phyloP scores from a whole-genome alignment of 2,797 vertebrate genomes.

The Ara ararauna region DNA sequence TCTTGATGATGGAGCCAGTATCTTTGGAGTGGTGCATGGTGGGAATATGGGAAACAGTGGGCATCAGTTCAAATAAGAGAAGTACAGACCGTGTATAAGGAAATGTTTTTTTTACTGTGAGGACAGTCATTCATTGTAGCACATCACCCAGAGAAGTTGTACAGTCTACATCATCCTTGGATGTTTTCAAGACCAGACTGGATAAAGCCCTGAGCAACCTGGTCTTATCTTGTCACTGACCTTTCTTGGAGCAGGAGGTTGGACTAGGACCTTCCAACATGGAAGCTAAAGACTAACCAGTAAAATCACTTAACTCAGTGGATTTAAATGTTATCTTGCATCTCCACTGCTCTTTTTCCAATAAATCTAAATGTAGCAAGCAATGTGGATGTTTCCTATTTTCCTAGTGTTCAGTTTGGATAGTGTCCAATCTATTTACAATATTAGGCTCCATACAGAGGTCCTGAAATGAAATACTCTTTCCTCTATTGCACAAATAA shows the following conservation, averaged over 20 bases:
- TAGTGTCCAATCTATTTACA: neutral
- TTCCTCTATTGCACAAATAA: neutral
- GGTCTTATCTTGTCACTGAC: neutral
- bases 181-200: neutral
- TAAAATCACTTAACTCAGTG: neutral
- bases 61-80: neutral
- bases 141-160: neutral
- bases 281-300: neutral
- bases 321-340: neutral
- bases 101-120: neutral
- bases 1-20: neutral
- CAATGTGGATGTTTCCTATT: neutral
- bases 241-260: neutral
- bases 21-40: neutral
- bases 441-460: neutral
- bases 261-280: neutral
- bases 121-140: neutral
- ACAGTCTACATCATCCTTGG: neutral
- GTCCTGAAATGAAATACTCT: neutral
- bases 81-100: neutral
- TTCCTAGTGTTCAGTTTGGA: neutral
- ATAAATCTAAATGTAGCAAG: neutral
- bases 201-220: neutral
- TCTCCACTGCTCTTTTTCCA: neutral
- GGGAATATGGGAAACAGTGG: neutral